These are phyloP conservation scores for Patagioenas fasciata DNA, from an alignment of 2,113 vertebrate genomes.

Conservation along the genomic window DNA sequence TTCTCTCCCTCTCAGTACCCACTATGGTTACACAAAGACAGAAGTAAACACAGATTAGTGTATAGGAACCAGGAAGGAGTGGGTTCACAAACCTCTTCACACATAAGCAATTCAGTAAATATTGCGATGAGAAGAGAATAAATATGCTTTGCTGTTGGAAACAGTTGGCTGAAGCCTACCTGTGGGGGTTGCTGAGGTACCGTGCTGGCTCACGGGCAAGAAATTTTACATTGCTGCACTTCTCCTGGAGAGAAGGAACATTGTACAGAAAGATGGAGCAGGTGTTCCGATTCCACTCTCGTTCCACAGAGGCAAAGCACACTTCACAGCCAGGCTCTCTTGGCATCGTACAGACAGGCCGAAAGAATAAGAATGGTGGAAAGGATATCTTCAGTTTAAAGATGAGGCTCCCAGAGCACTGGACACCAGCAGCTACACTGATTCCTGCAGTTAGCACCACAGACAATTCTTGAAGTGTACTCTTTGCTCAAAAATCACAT, in stretches of 20 bases:
- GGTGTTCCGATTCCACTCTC: background rate
- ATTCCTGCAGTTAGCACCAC: background rate
- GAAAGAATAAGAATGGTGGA: background rate
- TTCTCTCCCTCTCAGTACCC: background rate
- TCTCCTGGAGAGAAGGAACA: background rate
- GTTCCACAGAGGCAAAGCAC: background rate
- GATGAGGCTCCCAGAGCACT: background rate
- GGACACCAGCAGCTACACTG: background rate
- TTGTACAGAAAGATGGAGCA: background rate
- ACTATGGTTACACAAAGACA: background rate
- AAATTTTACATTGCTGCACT: background rate
- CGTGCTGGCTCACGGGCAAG: background rate
- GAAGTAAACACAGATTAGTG: background rate
- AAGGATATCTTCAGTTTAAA: background rate
- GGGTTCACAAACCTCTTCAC: background rate
- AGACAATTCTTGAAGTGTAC: background rate
- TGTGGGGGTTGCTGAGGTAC: background rate
- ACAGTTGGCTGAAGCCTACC: background rate
- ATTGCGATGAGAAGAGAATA: background rate
- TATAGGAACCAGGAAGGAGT: background rate
- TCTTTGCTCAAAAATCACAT: background rate
- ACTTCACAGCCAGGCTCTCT: background rate
- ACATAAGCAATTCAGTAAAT: background rate
- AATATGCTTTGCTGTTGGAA: background rate
- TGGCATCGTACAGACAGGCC: background rate